Conservation (phyloP, 1,140 invertebrate species). For the Argopecten irradians region DNA sequence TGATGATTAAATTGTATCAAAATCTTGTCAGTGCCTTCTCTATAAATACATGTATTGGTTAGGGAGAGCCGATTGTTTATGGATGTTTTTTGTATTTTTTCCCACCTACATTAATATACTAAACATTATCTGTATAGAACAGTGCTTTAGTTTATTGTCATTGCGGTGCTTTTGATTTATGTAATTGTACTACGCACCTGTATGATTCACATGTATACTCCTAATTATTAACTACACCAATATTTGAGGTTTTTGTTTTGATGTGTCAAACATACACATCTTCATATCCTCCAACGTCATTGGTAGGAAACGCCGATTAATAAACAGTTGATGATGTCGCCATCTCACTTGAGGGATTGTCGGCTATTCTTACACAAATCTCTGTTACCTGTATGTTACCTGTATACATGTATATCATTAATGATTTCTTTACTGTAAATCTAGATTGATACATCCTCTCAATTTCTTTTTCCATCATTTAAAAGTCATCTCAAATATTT, state of each 20-base stretch:
- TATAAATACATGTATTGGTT: no score
- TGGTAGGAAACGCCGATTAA: neutral
- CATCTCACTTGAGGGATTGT: neutral
- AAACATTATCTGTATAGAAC: no score
- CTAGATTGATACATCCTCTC: neutral
- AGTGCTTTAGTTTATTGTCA: no score
- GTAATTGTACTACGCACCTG: neutral
- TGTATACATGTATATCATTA: no score
- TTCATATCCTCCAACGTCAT: neutral
- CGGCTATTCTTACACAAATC: no score
- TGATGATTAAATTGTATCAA: no score
- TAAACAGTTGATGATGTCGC: neutral
- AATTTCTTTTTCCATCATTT: neutral
- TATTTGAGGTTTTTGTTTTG: slow-evolving; percentile 17
- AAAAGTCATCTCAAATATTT: neutral
- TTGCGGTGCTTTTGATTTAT: neutral
- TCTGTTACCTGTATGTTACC: no score
- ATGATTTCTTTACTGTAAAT: no score
- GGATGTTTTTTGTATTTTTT: no score
- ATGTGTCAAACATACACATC: slow-evolving; percentile 16
- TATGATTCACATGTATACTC: neutral
- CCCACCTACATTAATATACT: no score
- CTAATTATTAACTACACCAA: neutral
- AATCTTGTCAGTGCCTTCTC: no score
- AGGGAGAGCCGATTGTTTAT: no score